Conservation (phyloP, 2,888 invertebrate species). For the Aphelenchoides bicaudatus region DNA sequence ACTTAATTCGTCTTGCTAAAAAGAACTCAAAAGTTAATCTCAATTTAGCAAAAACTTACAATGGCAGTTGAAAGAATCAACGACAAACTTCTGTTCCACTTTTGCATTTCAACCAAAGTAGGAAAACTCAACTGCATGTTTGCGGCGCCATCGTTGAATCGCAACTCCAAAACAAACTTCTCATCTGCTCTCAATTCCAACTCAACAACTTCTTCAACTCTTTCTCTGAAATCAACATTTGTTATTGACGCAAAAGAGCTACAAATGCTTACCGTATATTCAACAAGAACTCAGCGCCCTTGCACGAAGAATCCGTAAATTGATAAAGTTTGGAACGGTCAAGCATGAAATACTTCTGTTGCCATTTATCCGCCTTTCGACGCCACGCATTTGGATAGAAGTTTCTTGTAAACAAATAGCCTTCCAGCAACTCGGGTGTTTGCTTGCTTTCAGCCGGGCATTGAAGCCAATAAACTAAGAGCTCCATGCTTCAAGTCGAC, state of each 20-base stretch:
- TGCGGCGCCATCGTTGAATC: conserved; percentile 28
- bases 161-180: conserved; percentile 35
- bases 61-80: conserved; percentile 30
- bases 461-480: conserved; percentile 38
- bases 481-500: conserved; percentile 30
- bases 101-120: conserved; percentile 32
- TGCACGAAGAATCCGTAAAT: conserved; percentile 49
- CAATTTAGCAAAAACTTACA: not conserved
- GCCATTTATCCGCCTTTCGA: conserved; percentile 32
- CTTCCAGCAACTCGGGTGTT: conserved; percentile 27
- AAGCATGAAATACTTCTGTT: conserved; percentile 40
- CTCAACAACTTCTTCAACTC: conserved; percentile 30
- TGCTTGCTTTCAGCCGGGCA: conserved; percentile 9
- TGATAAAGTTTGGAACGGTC: conserved; percentile 46
- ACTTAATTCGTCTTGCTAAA: conserved; percentile 24
- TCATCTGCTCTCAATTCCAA: conserved; percentile 38
- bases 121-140: conserved; percentile 35
- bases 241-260: conserved; percentile 4
- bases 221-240: conserved; percentile 25
- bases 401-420: conserved; percentile 31
- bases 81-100: conserved; percentile 33
- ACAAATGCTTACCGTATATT: conserved; percentile 24
- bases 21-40: conserved; percentile 5
- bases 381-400: conserved; percentile 37
- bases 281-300: conserved; percentile 32